A percentile compares a stretch with the other conserved stretches of the same genome.
These are phyloP conservation scores for Phallusia fumigata DNA, from an alignment of 23 tunicate genomes.

Conservation along the genomic window DNA sequence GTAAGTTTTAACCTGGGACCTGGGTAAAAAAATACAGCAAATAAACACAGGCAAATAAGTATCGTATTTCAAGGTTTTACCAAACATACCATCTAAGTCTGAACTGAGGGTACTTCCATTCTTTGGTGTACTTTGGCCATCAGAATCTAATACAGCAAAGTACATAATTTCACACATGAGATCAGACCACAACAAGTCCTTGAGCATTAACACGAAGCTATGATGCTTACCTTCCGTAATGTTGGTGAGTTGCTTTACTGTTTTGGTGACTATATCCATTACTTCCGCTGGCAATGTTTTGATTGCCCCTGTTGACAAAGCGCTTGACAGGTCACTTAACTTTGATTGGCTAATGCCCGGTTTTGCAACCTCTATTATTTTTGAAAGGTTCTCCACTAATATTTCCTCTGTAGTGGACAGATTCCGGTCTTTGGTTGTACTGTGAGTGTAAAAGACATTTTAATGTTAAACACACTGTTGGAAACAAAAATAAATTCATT, in stretches of 20 bases:
- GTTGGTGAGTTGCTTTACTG: conserved; percentile 13
- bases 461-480: too few relatives aligned
- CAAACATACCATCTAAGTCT: neutral
- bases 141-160: neutral
- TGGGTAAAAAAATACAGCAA: neutral
- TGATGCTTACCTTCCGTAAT: neutral
- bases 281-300: conserved; percentile 31
- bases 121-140: neutral
- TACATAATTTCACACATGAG: too few relatives aligned
- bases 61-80: too few relatives aligned
- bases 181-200: too few relatives aligned
- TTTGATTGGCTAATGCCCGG: neutral
- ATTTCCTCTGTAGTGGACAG: neutral
- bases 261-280: conserved; percentile 22
- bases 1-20: neutral
- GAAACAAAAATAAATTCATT: too few relatives aligned
- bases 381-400: neutral
- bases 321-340: conserved; percentile 12
- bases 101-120: neutral
- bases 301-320: conserved; percentile 14
- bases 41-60: too few relatives aligned
- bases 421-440: too few relatives aligned
- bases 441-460: too few relatives aligned
- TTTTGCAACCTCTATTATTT: neutral
- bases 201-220: neutral